Conservation (phyloP, 2,797 vertebrate species). For the Eospalax fontanierii region DNA sequence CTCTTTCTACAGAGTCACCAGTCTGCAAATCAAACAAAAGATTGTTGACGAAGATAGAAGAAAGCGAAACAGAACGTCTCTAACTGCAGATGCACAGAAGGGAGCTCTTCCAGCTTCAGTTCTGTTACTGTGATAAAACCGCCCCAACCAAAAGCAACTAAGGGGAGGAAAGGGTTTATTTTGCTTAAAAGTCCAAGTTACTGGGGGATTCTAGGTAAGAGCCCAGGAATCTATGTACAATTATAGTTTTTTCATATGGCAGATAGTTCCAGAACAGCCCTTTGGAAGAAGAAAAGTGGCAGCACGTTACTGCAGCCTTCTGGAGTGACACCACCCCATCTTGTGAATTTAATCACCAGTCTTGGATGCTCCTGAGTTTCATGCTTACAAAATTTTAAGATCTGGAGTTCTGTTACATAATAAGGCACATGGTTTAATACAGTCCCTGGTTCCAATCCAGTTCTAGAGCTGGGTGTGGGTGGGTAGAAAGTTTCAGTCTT, state of each 20-base stretch:
- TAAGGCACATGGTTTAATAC: not conserved
- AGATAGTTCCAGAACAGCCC: not conserved
- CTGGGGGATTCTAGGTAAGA: not conserved
- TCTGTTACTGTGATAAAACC: too few species aligned
- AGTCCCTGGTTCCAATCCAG: not conserved
- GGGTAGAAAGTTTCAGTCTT: not conserved
- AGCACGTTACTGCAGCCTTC: not conserved
- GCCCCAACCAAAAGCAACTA: too few species aligned
- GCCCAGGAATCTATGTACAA: not conserved
- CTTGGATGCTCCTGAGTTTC: not conserved
- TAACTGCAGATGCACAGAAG: too few species aligned
- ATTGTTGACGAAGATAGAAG: not conserved
- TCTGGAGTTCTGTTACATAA: not conserved
- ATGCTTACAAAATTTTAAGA: not conserved
- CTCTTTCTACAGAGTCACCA: rapidly evolving
- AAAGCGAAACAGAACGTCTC: not conserved
- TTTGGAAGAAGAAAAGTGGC: not conserved
- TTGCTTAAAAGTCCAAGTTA: not conserved
- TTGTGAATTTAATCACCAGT: not conserved
- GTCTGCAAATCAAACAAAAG: not conserved
- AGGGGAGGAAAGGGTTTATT: too few species aligned
- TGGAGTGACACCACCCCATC: rapidly evolving
- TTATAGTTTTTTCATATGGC: not conserved
- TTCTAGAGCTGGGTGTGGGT: not conserved
- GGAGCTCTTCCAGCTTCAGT: too few species aligned